Evolutionary conservation across 2,797 vertebrate species (phyloP), one percentile per base, ranked within the genome.

Genomic region (Enteromius fasciolatus): DNA sequence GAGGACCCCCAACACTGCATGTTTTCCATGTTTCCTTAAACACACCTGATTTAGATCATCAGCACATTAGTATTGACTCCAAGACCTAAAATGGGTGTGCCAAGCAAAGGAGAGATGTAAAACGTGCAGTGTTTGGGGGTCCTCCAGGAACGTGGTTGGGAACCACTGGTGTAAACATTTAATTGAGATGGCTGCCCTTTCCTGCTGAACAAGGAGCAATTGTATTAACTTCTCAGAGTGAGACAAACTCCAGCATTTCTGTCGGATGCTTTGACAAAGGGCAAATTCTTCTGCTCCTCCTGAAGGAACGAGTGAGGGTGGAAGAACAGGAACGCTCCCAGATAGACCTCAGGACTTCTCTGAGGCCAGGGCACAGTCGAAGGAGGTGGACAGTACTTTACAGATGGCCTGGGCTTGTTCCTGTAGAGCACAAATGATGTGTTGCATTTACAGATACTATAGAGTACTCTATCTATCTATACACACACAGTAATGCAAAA

Each of bases 371-470:
- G 94, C 96, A 0, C 97, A 96, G 91, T 99, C 97, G 41, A 99
- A 99, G 2, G 96, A 97, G 5, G 96, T 92, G 1, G 98, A 97
- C 80, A 99, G 90, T 74, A 97, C 95, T 92, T 97, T 99, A 92
- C 98, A 99, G 92, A 99, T 97, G 48, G 97, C 94, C 92, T 99
- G 98, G 85, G 98, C 98, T 90, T 98, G 97, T 76, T 99, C 98
- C 98, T 98, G 88, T 41, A 86, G 50, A 78, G 31, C 86, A 7
- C 67, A 52, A 83, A n/a, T 11, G 39, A 18, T 15, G 59, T 54
- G 18, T 57, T n/a, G 46, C n/a, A 57, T 20, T 64, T 41, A 36
- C 23, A 31, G 46, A 61, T 15, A 18, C 3, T 18, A 57, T 3
- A 75, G 20, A 4, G 44, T 14, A 46, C 14, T 44, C 41, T 44